Percentiles rank a stretch among this genome's conserved stretches.
phyloP scores from a whole-genome alignment of 1,140 invertebrate species.

The Condylostylus longicornis region DNA sequence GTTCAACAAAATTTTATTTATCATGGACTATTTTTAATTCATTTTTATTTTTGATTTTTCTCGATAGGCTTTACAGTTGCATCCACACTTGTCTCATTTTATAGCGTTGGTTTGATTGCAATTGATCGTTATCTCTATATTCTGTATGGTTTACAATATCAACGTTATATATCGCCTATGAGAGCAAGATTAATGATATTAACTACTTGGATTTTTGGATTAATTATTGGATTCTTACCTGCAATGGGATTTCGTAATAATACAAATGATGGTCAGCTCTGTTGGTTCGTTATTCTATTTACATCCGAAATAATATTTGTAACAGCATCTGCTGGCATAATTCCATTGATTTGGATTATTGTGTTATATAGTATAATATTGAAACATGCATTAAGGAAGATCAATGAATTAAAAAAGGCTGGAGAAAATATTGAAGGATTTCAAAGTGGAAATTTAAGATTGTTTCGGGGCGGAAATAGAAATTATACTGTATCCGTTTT shows the following conservation, averaged over 20 bases:
- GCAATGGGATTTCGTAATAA: conserved; percentile 37
- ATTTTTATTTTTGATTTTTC: not conserved
- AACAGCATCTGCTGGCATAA: conserved; percentile 35
- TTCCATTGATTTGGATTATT: conserved; percentile 36
- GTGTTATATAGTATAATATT: conserved; percentile 40
- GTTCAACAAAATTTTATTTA: not conserved
- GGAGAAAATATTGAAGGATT: conserved; percentile 1
- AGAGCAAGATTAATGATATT: conserved; percentile 36
- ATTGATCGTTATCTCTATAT: conserved; percentile 43
- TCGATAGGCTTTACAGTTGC: conserved; percentile 38
- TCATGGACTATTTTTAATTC: not conserved
- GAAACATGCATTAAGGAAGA: conserved; percentile 34
- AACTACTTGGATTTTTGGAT: conserved; percentile 33
- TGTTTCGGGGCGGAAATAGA: conserved; percentile 16
- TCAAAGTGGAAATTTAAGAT: conserved; percentile 13
- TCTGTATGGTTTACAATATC: conserved; percentile 39
- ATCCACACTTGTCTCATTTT: conserved; percentile 40
- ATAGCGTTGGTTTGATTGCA: conserved; percentile 40
- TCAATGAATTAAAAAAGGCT: conserved; percentile 11
- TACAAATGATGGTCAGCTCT: conserved; percentile 30
- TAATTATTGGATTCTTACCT: conserved; percentile 38
- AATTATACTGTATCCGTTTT: not conserved
- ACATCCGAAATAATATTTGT: conserved; percentile 35
- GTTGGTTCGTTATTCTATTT: conserved; percentile 37
- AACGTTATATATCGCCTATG: conserved; percentile 36